phyloP scores from a whole-genome alignment of 2,888 invertebrate genomes.

The Rhamnusium bicolor region DNA sequence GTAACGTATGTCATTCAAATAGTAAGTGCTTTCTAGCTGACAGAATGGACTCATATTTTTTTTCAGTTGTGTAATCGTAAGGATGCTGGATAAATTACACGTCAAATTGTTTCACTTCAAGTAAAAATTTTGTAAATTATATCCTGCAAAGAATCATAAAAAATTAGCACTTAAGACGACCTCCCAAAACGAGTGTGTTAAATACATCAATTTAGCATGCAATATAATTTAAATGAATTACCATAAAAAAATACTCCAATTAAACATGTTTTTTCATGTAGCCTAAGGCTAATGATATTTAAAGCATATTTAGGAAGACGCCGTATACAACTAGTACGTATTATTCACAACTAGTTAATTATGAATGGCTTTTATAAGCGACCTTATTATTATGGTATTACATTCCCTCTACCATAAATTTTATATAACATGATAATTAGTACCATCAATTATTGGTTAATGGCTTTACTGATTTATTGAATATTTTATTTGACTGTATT shows the following conservation, averaged over 20 bases:
- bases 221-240: neutral
- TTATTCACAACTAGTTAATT: neutral
- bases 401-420: slow-evolving; percentile 15
- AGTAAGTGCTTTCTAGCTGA: too few species aligned
- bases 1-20: too few species aligned
- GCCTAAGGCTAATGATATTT: neutral
- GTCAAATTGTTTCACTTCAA: too few species aligned
- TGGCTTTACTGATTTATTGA: slow-evolving; percentile 3
- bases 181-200: slow-evolving; percentile 9
- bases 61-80: too few species aligned
- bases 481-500: slow-evolving; percentile 1
- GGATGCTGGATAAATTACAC: too few species aligned
- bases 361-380: slow-evolving; percentile 1
- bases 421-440: slow-evolving; percentile 8
- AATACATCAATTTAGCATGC: neutral
- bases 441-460: slow-evolving; percentile 17
- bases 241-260: slow-evolving; percentile 14
- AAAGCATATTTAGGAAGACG: slow-evolving; percentile 1
- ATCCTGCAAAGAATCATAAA: too few species aligned
- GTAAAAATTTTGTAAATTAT: too few species aligned
- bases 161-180: neutral
- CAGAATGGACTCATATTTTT: too few species aligned
- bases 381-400: slow-evolving; percentile 9
- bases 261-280: neutral
- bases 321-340: neutral